phyloP scores from a whole-genome alignment of 2,888 invertebrate genomes.

The Halictus quadricinctus region DNA sequence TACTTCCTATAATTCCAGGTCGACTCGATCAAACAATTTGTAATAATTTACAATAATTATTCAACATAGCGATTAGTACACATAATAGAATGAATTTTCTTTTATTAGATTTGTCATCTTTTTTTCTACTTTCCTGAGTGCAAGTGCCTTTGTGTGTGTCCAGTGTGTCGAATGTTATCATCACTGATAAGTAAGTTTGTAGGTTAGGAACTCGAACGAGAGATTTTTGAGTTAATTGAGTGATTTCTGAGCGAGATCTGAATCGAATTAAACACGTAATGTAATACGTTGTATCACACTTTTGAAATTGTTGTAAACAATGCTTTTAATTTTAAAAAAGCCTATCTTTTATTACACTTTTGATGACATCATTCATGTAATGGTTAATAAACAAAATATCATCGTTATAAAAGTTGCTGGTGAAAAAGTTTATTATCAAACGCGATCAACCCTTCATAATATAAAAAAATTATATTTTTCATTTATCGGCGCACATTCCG shows the following conservation, averaged over 20 bases:
- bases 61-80: background rate
- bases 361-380: no score
- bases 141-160: background rate
- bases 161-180: conserved; percentile 3
- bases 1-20: conserved; percentile 3
- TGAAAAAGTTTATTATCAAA: no score
- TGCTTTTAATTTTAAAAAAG: no score
- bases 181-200: background rate
- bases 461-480: no score
- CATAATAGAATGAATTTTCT: background rate
- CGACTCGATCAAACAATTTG: background rate
- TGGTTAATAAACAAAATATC: no score
- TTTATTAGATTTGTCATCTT: background rate
- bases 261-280: background rate
- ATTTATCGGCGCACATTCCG: no score
- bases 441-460: no score
- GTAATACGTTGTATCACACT: no score
- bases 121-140: background rate
- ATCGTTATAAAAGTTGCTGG: no score
- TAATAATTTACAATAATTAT: background rate
- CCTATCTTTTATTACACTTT: no score
- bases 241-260: background rate
- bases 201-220: background rate
- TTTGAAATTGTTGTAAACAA: no score
- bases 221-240: background rate